These are phyloP conservation scores for Euproctis similis DNA, from an alignment of 2,888 invertebrate species.

Conservation along the genomic window DNA sequence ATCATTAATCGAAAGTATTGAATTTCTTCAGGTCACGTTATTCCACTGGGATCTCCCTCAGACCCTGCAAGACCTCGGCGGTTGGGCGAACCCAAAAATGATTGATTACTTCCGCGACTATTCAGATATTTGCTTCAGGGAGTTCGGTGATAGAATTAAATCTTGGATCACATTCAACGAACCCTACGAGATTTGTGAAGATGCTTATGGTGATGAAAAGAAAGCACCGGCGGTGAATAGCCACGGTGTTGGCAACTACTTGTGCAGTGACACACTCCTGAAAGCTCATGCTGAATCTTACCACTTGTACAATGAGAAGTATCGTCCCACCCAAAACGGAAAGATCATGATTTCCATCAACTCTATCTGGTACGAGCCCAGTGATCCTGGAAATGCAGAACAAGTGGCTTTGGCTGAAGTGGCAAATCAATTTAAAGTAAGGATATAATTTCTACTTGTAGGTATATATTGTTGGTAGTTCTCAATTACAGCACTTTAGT, in stretches of 20 bases:
- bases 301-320: conserved; percentile 78
- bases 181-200: conserved; percentile 73
- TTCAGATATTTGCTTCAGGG: conserved; percentile 68
- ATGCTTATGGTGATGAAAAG: conserved; percentile 69
- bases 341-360: conserved; percentile 71
- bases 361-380: conserved; percentile 72
- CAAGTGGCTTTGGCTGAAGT: conserved; percentile 64
- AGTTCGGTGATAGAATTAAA: conserved; percentile 76
- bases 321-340: conserved; percentile 72
- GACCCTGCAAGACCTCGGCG: conserved; percentile 71
- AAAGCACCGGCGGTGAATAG: conserved; percentile 73
- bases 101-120: conserved; percentile 75
- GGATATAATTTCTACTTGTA: too few species aligned
- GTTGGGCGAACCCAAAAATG: conserved; percentile 72
- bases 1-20: not conserved
- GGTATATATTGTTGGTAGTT: too few species aligned
- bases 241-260: conserved; percentile 77
- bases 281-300: conserved; percentile 81
- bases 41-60: conserved; percentile 83
- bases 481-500: too few species aligned
- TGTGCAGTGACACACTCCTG: conserved; percentile 78
- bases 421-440: conserved; percentile 71
- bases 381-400: conserved; percentile 51
- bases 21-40: conserved; percentile 69
- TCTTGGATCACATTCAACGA: conserved; percentile 84